Conservation (phyloP, 2,113 vertebrate species). For the Microtus ochrogaster region DNA sequence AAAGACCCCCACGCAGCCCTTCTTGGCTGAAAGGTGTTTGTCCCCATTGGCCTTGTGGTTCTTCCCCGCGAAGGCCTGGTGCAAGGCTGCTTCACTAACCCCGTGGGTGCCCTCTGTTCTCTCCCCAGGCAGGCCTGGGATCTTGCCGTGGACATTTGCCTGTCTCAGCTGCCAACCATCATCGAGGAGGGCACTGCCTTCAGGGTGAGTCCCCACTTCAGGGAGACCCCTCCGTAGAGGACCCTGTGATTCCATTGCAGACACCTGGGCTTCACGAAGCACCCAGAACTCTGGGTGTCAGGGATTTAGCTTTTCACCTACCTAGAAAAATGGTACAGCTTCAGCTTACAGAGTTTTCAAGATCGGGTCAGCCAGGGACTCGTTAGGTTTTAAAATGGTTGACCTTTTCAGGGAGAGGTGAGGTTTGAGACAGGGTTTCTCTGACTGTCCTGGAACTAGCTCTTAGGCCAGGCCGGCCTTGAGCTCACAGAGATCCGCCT, state of each 20-base stretch:
- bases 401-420: background rate
- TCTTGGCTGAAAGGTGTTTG: too few species aligned
- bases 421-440: background rate
- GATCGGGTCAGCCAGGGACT: rapidly evolving
- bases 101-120: background rate
- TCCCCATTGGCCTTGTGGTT: background rate
- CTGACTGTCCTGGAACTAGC: background rate
- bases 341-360: background rate
- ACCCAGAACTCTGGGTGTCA: background rate
- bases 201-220: conserved; percentile 89
- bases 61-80: rapidly evolving
- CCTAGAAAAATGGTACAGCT: background rate
- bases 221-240: too few species aligned
- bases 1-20: too few species aligned
- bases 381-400: background rate
- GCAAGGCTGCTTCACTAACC: rapidly evolving
- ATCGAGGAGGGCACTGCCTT: conserved; percentile 98
- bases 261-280: background rate
- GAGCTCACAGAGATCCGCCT: too few species aligned
- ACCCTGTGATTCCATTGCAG: background rate
- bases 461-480: too few species aligned
- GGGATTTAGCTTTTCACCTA: background rate
- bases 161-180: conserved; percentile 98
- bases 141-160: conserved; percentile 98
- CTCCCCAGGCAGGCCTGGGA: conserved; percentile 97